Evolutionary conservation across 1,140 invertebrate species (phyloP), one percentile per base, ranked within the genome.

Genomic region (Philopotamus ludificatus): DNA sequence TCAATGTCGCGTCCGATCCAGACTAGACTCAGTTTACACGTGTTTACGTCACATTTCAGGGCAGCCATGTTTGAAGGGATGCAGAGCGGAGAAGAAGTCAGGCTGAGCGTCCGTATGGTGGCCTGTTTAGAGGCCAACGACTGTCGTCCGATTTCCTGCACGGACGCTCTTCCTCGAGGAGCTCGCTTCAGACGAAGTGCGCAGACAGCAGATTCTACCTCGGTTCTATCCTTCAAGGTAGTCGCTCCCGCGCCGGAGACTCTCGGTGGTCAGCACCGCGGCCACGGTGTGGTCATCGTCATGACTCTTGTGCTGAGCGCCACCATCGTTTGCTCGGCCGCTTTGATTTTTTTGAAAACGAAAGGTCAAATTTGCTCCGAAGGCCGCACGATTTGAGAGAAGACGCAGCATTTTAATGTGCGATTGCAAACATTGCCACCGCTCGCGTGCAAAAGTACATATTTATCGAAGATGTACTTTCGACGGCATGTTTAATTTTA

Each of bases 11-110:
- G 12, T 12, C 4, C 4, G 28, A 34, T 34, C 4, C 28, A 34
- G 4, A 34, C n/a, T n/a, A 34, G 12, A 12, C 12, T 34, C 4
- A 34, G 28, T 34, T 34, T 34, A n/a, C n/a, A n/a, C n/a, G n/a
- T n/a, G n/a, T n/a, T 50, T 49, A 73, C 3, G 65, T 77, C 3
- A 57, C 2, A 50, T 50, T 87, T 87, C 68, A 79, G 85, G 47
- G 85, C 86, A 0, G 87, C 88, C 58, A 83, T 88, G 78, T 89
- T 89, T 70, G 85, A 87, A 65, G 85, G 84, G 3, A 86, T 87
- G 83, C 76, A 76, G 20, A 83, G 83, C 65, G 84, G 82, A 1
- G 87, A 88, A 63, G 80, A 85, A 39, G 78, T 89, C 63, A 73
- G 86, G 1, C 73, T 89, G 16, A 84, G 81, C 44, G 83, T 87